Evolutionary conservation across 64 coral and sea anemone genomes (phyloP).

Genomic region (Montipora foliosa): DNA sequence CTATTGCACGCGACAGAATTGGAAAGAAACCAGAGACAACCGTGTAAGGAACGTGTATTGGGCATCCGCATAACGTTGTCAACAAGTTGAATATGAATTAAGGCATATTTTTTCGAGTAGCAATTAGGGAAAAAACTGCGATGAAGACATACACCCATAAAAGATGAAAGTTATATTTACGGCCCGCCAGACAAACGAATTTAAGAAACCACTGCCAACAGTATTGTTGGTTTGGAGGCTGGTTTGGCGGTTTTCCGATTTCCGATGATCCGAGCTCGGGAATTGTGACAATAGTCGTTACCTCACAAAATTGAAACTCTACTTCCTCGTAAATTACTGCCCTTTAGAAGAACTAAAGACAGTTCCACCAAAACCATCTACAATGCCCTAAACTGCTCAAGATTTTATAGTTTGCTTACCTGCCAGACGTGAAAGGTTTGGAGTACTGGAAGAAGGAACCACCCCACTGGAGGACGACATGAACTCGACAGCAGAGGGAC

Average conservation of each 20-base stretch:
- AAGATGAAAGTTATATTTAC: neutral
- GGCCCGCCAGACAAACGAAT: neutral
- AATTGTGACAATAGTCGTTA: too few species aligned
- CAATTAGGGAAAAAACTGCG: too few species aligned
- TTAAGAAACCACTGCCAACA: neutral
- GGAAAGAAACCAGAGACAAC: too few species aligned
- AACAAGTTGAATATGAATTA: too few species aligned
- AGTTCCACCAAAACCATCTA: neutral
- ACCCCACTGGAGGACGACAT: too few species aligned
- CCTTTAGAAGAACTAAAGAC: neutral
- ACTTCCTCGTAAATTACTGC: neutral
- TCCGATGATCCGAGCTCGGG: neutral
- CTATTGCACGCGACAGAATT: too few species aligned
- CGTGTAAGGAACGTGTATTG: too few species aligned
- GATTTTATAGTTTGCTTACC: neutral
- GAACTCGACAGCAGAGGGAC: too few species aligned
- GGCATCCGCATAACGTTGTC: too few species aligned
- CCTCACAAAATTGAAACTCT: too few species aligned
- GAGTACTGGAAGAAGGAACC: neutral
- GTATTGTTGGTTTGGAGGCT: neutral
- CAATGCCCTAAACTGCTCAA: neutral
- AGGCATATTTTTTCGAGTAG: too few species aligned
- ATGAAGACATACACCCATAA: too few species aligned
- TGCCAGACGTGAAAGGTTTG: neutral
- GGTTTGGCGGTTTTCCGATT: slow-evolving; percentile 20